Conservation (phyloP, 2,888 invertebrate species). For the Xestia xanthographa region DNA sequence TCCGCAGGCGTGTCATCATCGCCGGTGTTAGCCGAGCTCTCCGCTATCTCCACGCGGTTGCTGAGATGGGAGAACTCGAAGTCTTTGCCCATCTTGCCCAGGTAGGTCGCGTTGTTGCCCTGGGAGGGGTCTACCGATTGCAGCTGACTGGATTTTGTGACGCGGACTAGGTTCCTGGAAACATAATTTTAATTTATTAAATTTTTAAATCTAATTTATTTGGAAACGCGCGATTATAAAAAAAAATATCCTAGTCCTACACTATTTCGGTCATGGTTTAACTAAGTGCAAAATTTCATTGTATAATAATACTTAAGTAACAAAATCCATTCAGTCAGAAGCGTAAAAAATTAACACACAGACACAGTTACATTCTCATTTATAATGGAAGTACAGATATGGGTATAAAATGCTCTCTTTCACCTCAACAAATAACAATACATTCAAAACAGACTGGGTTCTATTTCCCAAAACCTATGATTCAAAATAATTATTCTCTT, state of each 20-base stretch:
- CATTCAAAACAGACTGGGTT: neutral
- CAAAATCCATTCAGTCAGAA: neutral
- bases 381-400: neutral
- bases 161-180: constrained; percentile 95
- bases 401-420: neutral
- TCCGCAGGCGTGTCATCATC: constrained; percentile 91
- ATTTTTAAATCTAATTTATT: neutral
- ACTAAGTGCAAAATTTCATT: neutral
- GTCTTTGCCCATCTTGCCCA: constrained; percentile 95
- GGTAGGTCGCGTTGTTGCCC: constrained; percentile 90
- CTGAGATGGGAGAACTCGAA: constrained; percentile 95
- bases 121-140: constrained; percentile 93
- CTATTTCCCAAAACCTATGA: neutral
- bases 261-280: neutral
- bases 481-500: no score
- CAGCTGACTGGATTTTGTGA: constrained; percentile 95
- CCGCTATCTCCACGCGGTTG: constrained; percentile 93
- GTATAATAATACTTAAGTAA: no score
- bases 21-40: constrained; percentile 91
- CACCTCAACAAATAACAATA: neutral
- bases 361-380: neutral
- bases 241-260: neutral
- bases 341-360: neutral
- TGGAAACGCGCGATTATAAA: neutral
- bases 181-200: neutral